These are phyloP conservation scores for Caenorhabditis sp. DNA, from an alignment of 2,888 invertebrate genomes.

Conservation along the genomic window DNA sequence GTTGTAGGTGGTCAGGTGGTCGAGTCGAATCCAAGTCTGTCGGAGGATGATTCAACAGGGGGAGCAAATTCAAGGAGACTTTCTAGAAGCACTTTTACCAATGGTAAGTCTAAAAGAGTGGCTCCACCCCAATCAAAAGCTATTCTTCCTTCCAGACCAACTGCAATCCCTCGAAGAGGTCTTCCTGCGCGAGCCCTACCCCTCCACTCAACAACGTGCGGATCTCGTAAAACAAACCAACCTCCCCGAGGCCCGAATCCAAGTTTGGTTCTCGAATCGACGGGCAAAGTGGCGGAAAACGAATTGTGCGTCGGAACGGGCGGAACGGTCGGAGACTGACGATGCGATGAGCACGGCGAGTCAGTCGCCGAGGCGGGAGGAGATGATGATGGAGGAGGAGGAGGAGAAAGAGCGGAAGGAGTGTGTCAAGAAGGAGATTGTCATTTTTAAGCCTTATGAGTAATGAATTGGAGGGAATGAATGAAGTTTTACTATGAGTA, in stretches of 20 bases:
- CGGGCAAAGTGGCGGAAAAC: conserved; percentile 94
- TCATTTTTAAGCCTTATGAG: conserved; percentile 65
- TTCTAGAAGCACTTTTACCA: conserved; percentile 64
- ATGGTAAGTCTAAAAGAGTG: conserved; percentile 40
- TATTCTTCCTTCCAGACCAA: conserved; percentile 81
- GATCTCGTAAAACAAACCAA: conserved; percentile 74
- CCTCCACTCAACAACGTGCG: conserved; percentile 70
- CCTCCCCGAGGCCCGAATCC: conserved; percentile 83
- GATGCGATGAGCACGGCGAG: conserved; percentile 58
- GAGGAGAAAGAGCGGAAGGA: background rate
- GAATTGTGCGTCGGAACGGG: conserved; percentile 55
- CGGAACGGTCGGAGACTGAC: conserved; percentile 56
- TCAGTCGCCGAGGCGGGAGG: conserved; percentile 49
- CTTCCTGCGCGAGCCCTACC: conserved; percentile 74
- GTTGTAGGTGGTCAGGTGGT: conserved; percentile 32
- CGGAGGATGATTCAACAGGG: conserved; percentile 67
- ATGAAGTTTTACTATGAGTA: no score
- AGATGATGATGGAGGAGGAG: conserved; percentile 14
- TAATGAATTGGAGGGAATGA: no score
- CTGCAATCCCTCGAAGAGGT: conserved; percentile 76
- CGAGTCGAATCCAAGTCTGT: conserved; percentile 64
- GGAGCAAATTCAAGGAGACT: conserved; percentile 32
- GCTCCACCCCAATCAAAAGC: no score
- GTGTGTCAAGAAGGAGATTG: conserved; percentile 21
- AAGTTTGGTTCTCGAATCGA: conserved; percentile 99